Conservation (phyloP, 2,888 invertebrate genomes). For the Biston betularia region DNA sequence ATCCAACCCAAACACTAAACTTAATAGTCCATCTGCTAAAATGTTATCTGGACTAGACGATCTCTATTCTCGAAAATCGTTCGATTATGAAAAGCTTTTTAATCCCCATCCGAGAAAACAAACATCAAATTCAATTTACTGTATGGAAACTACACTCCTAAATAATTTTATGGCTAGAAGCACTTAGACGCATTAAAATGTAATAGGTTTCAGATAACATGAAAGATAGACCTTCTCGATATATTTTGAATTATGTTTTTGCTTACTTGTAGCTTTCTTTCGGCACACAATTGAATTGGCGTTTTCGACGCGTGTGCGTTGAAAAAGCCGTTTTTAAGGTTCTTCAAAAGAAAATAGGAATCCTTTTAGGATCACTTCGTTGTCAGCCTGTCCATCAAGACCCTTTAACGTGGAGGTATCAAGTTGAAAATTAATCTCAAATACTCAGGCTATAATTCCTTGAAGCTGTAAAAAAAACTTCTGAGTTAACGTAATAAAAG, state of each 20-base stretch:
- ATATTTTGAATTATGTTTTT: conserved; percentile 4
- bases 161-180: conserved; percentile 18
- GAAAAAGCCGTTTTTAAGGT: not conserved
- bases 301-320: not conserved
- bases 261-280: not conserved
- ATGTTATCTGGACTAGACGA: conserved; percentile 6
- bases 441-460: too few species aligned
- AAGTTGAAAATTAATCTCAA: too few species aligned
- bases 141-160: conserved; percentile 19
- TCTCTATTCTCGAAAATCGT: conserved; percentile 11
- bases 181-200: conserved; percentile 27
- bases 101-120: conserved; percentile 9
- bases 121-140: conserved; percentile 26
- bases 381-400: too few species aligned
- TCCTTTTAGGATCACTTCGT: too few species aligned
- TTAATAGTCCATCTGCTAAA: conserved; percentile 2
- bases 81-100: conserved; percentile 21
- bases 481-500: too few species aligned
- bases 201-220: conserved; percentile 23
- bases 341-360: too few species aligned
- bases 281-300: not conserved
- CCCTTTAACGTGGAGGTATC: too few species aligned
- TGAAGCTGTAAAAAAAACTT: too few species aligned
- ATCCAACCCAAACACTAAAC: conserved; percentile 2
- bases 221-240: conserved; percentile 13